These are phyloP conservation scores for Simalia tracyae DNA, from an alignment of 2,797 vertebrate genomes.

Conservation along the genomic window DNA sequence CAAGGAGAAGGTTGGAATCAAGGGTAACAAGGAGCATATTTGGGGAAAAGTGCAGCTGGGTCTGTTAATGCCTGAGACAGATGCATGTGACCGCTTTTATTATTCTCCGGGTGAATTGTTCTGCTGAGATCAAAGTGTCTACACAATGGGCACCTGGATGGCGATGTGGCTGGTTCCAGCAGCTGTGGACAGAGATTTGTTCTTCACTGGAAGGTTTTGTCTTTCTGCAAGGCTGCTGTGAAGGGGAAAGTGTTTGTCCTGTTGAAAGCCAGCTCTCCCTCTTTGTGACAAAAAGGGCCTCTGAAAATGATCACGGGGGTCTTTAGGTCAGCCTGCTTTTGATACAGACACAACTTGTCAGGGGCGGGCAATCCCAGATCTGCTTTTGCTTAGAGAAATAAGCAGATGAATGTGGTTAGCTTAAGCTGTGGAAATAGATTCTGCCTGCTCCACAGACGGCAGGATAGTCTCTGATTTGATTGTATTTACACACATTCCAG, in stretches of 20 bases:
- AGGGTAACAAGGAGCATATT: background rate
- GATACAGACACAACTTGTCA: background rate
- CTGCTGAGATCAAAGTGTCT: slow-evolving; percentile 3
- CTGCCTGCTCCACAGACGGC: background rate
- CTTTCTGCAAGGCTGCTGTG: slow-evolving; percentile 10
- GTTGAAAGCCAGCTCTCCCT: slow-evolving; percentile 34
- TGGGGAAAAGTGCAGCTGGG: too few species aligned
- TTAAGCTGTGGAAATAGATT: background rate
- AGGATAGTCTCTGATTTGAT: rapidly evolving
- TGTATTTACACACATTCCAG: background rate
- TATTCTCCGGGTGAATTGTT: background rate
- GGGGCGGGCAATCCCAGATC: background rate
- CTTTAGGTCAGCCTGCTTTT: slow-evolving; percentile 38
- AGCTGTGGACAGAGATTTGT: background rate
- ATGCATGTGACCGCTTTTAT: background rate
- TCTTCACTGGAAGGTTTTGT: slow-evolving; percentile 30
- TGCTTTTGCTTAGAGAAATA: background rate
- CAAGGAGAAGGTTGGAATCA: background rate
- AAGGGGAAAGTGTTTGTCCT: background rate
- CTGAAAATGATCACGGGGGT: slow-evolving; percentile 37
- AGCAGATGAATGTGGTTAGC: background rate
- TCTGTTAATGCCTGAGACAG: background rate
- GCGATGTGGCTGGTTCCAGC: slow-evolving; percentile 5
- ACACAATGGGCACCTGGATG: background rate
- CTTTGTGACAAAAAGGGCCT: slow-evolving; percentile 21